Evolutionary conservation across 2,888 invertebrate genomes (phyloP).

Genomic region (Lasioglossum zephyrum): DNA sequence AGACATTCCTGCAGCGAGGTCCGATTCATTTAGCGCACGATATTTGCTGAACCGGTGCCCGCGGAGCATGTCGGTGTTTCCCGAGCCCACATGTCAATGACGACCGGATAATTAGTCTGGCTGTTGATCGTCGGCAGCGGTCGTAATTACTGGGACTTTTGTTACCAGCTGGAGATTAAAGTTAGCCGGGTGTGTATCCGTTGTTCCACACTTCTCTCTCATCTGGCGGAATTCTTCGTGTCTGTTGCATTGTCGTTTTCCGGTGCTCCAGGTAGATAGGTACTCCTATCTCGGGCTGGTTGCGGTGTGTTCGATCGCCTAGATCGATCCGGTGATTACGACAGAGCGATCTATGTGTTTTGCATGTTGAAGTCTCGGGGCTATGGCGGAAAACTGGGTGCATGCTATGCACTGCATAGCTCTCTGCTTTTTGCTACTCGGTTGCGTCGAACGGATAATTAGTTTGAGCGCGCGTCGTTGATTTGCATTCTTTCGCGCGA

Average conservation of each 20-base stretch:
- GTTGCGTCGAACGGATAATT: constrained; percentile 48
- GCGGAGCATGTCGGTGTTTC: no score
- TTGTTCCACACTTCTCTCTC: background rate
- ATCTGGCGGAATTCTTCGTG: constrained; percentile 1
- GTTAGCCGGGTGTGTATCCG: constrained; percentile 11
- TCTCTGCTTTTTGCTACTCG: background rate
- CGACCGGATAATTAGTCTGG: constrained; percentile 23
- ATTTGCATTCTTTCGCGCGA: constrained; percentile 46
- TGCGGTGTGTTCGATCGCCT: constrained; percentile 25
- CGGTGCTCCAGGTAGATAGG: background rate
- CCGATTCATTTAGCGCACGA: background rate
- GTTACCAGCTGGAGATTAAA: constrained; percentile 36
- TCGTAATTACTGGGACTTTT: constrained; percentile 33
- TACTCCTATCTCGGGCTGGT: background rate
- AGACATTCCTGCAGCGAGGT: background rate
- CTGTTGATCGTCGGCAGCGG: background rate
- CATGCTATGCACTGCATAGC: background rate
- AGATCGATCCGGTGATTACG: constrained; percentile 40
- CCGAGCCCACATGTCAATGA: background rate
- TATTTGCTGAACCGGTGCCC: background rate
- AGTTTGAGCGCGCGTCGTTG: constrained; percentile 37
- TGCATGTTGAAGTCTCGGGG: background rate
- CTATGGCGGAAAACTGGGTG: background rate
- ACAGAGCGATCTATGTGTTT: background rate
- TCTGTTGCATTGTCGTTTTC: constrained; percentile 26